Percentiles rank a stretch among this genome's conserved stretches.
Conservation (phyloP, 2,888 invertebrate species). For the Malthinus seriepunctatus region DNA sequence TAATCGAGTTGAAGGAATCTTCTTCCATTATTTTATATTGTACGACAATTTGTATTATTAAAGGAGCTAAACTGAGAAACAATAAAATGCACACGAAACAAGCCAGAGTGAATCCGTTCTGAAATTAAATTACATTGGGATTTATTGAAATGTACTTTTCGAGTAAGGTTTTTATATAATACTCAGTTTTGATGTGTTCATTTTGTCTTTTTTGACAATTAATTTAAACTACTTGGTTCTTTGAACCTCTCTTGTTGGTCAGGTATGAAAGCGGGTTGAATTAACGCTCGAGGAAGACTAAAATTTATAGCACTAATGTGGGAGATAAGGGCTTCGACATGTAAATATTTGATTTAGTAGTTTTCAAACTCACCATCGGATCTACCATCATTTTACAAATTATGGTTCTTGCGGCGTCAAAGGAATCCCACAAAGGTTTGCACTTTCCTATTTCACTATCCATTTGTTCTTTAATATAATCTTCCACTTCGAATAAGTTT, state of each 20-base stretch:
- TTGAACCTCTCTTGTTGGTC: too few relatives aligned
- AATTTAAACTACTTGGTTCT: too few relatives aligned
- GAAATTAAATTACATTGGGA: constrained; percentile 30
- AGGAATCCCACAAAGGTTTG: constrained; percentile 72
- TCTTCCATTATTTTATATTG: constrained; percentile 44
- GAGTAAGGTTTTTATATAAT: too few relatives aligned
- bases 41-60: constrained; percentile 48
- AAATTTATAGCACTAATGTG: too few relatives aligned
- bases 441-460: constrained; percentile 70
- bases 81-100: constrained; percentile 50
- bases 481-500: constrained; percentile 61
- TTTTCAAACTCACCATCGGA: constrained; percentile 60
- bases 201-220: too few relatives aligned
- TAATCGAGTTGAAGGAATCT: constrained; percentile 39
- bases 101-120: constrained; percentile 48
- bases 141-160: not conserved
- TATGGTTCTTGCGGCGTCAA: constrained; percentile 65
- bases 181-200: too few relatives aligned
- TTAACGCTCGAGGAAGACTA: too few relatives aligned
- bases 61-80: constrained; percentile 49
- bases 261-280: too few relatives aligned
- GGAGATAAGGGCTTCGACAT: too few relatives aligned
- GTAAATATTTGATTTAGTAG: not conserved
- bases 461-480: constrained; percentile 66
- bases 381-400: constrained; percentile 67